Base-by-base conservation (phyloP, 1,140 invertebrate genomes). In the Caenorhabditis remanei region DNA sequence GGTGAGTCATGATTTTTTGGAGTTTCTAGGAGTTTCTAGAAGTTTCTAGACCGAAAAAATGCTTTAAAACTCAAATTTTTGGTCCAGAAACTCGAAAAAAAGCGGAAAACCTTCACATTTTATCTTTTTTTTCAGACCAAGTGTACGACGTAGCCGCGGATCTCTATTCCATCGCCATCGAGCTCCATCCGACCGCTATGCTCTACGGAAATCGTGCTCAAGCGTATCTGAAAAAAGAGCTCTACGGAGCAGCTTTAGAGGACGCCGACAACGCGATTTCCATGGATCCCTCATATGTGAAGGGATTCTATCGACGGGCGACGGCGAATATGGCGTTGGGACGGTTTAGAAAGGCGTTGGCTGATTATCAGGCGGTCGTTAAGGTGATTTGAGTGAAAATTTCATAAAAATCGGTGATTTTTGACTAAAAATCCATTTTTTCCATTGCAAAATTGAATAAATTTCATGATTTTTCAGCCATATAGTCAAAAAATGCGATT, bases 321-420 rank as follows among this genome's bases (percentile, higher is more conserved):
- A 96, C 96, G 0, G 96, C 98, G 55, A 95, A 98, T 90, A 99
- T 99, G 97, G 97, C 97, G 46, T 93, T 99, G 90, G 97, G 97
- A 88, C 99, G 98, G 94, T 99, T 97, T 93, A 99, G 98, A 94
- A 93, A 96, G 93, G 98, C 98, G 1, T 94, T 99, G 71, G 96
- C 96, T 93, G 98, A 99, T 94, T 99, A 97, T 94, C 97, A 99
- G 95, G 95, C 96, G 65, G 32, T 86, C 87, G 86, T 88, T 58
- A 88, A 88, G 79, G 14, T 50, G 56, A 83, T 16, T 85, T 56
- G n/a, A 0, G 53, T 58, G 61, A 11, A 19, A 85, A 63, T 19
- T 50, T 55, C 58, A 16, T 16, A 16, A 85, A 85, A 85, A 63
- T 13, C n/a, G 19, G 58, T 14, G 24, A 46, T n/a, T n/a, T 24